Evolutionary conservation across 2,797 vertebrate species (phyloP), one percentile per base, ranked within the genome.

Genomic region (Myioborus melanocephalus): DNA sequence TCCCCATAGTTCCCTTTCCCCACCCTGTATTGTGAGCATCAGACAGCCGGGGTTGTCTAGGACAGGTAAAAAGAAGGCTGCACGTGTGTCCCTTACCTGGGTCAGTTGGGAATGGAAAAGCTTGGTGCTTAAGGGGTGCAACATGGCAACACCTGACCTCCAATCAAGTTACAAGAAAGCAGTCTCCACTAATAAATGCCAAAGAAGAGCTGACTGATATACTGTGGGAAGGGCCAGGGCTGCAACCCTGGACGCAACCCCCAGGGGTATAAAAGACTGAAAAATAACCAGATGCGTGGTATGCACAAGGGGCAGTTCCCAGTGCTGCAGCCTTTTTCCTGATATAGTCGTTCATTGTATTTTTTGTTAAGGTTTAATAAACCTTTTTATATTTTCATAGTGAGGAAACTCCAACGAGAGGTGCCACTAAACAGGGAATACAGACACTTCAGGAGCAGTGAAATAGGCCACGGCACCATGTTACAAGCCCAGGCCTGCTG

Each of bases 391-490:
- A 55, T 55, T 55, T n/a, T 55, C 32, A 22, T 14, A n/a, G 32
- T n/a, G 32, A 55, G 32, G 8, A n/a, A n/a, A 1, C 27, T 41
- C 6, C 37, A 39, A 32, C 0, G 0, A 32, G 70, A 75, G 6
- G 2, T 12, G 12, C 22, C 50, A 30, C n/a, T 21, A 9, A 47
- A 5, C 3, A 32, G n/a, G 18, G 26, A 24, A 22, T 8, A 11
- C 1, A 2, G 21, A 9, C 1, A 1, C 30, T 43, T 22, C 34
- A 32, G 43, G 28, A 57, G 32, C 1, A 1, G 4, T 23, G 9
- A 30, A 34, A 13, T n/a, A 16, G 50, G 3, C 28, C 44, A 68
- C 22, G 11, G 12, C 30, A 34, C 1, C 9, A 11, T 22, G 20
- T 4, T 12, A 14, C 19, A 37, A n/a, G 4, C 9, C 14, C 14